Conservation (phyloP, 2,113 vertebrate species). For the Rhipidura dahli region DNA sequence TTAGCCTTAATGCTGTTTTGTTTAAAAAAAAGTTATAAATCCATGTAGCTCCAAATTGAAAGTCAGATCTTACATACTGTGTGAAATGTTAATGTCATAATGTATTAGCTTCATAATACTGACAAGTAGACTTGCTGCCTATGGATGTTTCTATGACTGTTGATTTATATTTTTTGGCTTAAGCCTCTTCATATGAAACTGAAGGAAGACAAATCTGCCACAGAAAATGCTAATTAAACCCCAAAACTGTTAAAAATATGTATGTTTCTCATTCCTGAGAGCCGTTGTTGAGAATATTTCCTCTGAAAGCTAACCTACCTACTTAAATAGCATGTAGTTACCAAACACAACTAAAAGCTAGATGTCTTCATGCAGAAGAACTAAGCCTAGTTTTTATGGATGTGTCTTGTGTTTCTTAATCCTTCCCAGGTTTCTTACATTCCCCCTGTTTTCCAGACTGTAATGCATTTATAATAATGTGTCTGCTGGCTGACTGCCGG, state of each 20-base stretch:
- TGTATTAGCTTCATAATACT: slow-evolving; percentile 6
- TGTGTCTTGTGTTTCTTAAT: background rate
- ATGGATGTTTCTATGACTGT: background rate
- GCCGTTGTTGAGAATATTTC: background rate
- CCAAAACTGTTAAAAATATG: background rate
- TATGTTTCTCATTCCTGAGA: background rate
- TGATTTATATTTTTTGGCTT: slow-evolving; percentile 1
- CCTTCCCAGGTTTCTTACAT: background rate
- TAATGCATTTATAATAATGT: background rate
- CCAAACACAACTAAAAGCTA: background rate
- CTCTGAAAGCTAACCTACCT: background rate
- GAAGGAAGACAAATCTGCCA: background rate
- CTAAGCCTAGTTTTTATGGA: background rate
- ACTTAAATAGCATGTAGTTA: background rate
- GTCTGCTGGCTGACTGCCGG: background rate
- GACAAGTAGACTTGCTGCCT: slow-evolving; percentile 20
- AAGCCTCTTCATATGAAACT: background rate
- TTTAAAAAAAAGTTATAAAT: background rate
- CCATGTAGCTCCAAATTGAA: background rate
- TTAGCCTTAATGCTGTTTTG: background rate
- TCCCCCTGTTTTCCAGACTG: background rate
- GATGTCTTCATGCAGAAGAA: background rate
- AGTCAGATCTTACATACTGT: background rate
- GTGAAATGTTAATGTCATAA: slow-evolving; percentile 11
- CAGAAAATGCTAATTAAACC: background rate